Percentiles rank a stretch among this genome's conserved stretches.
Evolutionary conservation across 2,797 vertebrate genomes (phyloP).

Genomic region (Poecilia velifera): DNA sequence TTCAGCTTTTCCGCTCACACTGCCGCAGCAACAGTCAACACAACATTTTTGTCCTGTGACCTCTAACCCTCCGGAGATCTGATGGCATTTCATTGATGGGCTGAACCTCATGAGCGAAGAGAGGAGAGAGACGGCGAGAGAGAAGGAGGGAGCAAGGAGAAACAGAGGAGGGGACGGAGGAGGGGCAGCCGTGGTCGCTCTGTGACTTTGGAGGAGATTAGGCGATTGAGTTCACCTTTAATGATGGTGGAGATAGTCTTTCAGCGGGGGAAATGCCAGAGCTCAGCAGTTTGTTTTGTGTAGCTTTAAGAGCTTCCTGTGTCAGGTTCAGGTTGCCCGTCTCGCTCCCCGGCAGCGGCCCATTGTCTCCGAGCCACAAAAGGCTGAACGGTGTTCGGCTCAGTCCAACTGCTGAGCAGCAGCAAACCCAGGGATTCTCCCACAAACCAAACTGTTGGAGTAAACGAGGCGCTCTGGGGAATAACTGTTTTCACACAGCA

Average conservation of each 20-base stretch:
- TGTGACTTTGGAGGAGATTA: constrained; percentile 82
- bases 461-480: constrained; percentile 39
- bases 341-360: constrained; percentile 68
- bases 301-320: constrained; percentile 85
- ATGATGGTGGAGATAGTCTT: constrained; percentile 82
- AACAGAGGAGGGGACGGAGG: constrained; percentile 29
- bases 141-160: constrained; percentile 48
- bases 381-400: constrained; percentile 65
- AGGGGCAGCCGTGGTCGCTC: constrained; percentile 50
- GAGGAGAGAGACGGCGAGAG: constrained; percentile 38
- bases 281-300: constrained; percentile 85
- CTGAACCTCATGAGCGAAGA: constrained; percentile 39
- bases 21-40: constrained; percentile 45
- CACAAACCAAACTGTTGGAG: constrained; percentile 55
- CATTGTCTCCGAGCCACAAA: constrained; percentile 77
- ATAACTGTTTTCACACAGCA: constrained; percentile 22
- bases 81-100: constrained; percentile 70
- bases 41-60: constrained; percentile 72
- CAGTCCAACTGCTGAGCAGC: constrained; percentile 47
- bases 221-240: constrained; percentile 82
- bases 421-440: constrained; percentile 63
- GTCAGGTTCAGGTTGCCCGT: constrained; percentile 83
- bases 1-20: constrained; percentile 53
- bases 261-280: constrained; percentile 79
- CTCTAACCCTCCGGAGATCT: constrained; percentile 72